Conservation (phyloP, 2,888 invertebrate species). For the Drosophila pegasa region DNA sequence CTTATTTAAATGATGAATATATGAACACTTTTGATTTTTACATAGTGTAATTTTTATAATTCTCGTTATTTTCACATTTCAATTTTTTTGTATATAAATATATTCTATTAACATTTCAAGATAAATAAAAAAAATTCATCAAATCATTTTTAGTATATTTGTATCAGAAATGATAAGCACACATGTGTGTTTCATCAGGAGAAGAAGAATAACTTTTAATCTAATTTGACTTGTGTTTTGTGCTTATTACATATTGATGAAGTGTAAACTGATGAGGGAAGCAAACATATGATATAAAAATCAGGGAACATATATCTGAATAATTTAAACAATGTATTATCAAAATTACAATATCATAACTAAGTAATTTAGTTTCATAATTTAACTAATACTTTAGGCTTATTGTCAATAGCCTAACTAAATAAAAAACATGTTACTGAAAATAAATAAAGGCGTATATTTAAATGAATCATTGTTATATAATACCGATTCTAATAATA, state of each 20-base stretch:
- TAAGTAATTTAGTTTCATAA: not conserved
- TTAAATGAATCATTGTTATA: conserved; percentile 4
- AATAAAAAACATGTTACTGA: not conserved
- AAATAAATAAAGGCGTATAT: not conserved
- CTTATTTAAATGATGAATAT: too few species aligned
- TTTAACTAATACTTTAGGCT: not conserved
- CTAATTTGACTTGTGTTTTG: too few species aligned
- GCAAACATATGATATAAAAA: conserved; percentile 3
- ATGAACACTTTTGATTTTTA: too few species aligned
- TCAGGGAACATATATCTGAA: conserved; percentile 14
- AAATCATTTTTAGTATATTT: not conserved
- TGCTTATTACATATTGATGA: too few species aligned
- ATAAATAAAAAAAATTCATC: not conserved
- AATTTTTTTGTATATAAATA: too few species aligned
- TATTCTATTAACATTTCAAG: not conserved
- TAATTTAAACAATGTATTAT: not conserved
- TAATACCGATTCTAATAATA: conserved; percentile 7
- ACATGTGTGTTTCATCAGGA: too few species aligned
- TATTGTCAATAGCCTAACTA: not conserved
- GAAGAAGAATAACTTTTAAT: too few species aligned
- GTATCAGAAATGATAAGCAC: not conserved
- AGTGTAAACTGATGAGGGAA: too few species aligned
- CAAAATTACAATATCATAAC: not conserved
- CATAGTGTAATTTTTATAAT: too few species aligned
- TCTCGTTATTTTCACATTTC: too few species aligned